Conservation (phyloP, 1,140 invertebrate species). For the Mactra quadrangularis region DNA sequence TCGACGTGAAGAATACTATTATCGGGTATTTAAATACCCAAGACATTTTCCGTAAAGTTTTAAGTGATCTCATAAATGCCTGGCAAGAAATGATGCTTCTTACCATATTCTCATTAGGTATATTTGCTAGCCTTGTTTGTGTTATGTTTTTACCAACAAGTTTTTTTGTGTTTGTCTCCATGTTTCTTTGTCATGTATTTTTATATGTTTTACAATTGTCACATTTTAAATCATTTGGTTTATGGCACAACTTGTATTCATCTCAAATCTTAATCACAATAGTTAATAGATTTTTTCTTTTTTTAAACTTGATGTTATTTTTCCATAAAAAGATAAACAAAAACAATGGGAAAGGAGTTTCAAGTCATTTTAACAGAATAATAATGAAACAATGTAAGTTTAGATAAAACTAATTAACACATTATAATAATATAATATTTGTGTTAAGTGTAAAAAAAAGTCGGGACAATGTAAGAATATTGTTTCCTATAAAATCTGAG, state of each 20-base stretch:
- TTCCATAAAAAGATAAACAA: no score
- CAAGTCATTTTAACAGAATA: no score
- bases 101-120: constrained; percentile 92
- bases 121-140: constrained; percentile 72
- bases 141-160: not conserved
- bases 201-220: not conserved
- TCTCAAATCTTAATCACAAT: no score
- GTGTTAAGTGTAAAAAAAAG: no score
- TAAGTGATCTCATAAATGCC: constrained; percentile 93
- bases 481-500: no score
- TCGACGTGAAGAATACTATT: constrained; percentile 81
- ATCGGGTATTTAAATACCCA: constrained; percentile 93
- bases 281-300: no score
- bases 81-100: constrained; percentile 91
- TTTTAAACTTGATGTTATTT: no score
- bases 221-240: constrained; percentile 8
- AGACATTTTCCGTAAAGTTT: constrained; percentile 93
- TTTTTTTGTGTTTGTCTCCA: not conserved
- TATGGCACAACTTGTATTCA: constrained; percentile 44
- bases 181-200: constrained; percentile 15
- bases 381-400: no score
- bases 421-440: no score
- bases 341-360: no score
- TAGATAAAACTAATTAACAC: no score
- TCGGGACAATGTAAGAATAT: no score